Evolutionary conservation across 2,113 vertebrate species (phyloP), one percentile per base, ranked within the genome.

Genomic region (Oceanites oceanicus): DNA sequence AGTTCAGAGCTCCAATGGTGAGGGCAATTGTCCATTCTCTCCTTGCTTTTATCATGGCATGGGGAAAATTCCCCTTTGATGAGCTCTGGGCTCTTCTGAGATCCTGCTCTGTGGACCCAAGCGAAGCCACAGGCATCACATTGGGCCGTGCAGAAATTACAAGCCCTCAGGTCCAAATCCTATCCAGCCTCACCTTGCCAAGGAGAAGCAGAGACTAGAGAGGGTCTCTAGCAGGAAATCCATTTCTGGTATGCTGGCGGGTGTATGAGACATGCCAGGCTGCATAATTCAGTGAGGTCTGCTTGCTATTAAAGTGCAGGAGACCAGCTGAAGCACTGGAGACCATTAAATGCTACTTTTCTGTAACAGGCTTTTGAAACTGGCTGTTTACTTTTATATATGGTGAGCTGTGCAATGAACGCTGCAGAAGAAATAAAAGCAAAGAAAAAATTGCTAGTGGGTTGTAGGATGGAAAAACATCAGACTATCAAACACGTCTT

Each of bases 221-320:
- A 87, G 36, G 42, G 25, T 42, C 74, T n/a, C 30, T 20, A 79
- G 75, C 22, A n/a, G 89, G 45, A 86, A 86, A 73, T 56, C 44
- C 50, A 2, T 30, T 77, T 66, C 49, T 40, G 87, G 34, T 22
- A 5, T 12, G 49, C 59, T 71, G 45, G 70, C 0, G 36, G 67
- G 81, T 30, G 62, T 18, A 8, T 0, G 58, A 67, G 75, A 61
- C 67, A 6, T 47, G 63, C 67, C 59, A 76, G 79, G 66, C 75
- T 71, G 82, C 61, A 74, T 4, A 2, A 19, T 81, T 67, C 82
- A 21, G 25, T 36, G 44, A 50, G 52, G 36, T 80, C 95, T 95
- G 93, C 76, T 94, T 92, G 84, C 76, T 72, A n/a, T 89, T 81
- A 82, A 55, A 21, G 68, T 10, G 30, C 68, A 85, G 89, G 79